A percentile compares a stretch with the other conserved stretches of the same genome.
Conservation (phyloP, 2,888 invertebrate species). For the Tiphia femorata region DNA sequence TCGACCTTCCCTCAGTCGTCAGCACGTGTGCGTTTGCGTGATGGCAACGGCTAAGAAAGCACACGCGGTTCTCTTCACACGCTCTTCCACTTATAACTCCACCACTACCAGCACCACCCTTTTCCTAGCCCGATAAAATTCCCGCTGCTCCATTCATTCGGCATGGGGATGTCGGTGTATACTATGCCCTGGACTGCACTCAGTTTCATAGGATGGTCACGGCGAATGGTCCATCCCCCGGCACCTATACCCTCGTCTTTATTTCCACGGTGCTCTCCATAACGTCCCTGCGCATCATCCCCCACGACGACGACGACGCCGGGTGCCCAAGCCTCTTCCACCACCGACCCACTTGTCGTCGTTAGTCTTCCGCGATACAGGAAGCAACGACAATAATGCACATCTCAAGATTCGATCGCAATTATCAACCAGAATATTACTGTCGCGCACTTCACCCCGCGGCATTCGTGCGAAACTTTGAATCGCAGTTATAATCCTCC, state of each 20-base stretch:
- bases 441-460: slow-evolving; percentile 11
- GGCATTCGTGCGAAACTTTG: slow-evolving; percentile 1
- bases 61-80: slow-evolving; percentile 49
- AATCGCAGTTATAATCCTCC: neutral
- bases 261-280: slow-evolving; percentile 55
- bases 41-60: slow-evolving; percentile 12
- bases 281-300: slow-evolving; percentile 32
- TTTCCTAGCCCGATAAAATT: slow-evolving; percentile 52
- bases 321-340: neutral
- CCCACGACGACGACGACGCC: slow-evolving; percentile 19
- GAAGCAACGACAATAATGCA: slow-evolving; percentile 25
- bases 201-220: slow-evolving; percentile 62
- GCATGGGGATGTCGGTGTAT: slow-evolving; percentile 44
- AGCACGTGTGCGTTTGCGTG: neutral
- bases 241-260: slow-evolving; percentile 65
- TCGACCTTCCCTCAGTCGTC: slow-evolving; percentile 1
- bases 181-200: slow-evolving; percentile 61
- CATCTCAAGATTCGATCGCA: slow-evolving; percentile 26
- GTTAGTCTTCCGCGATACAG: slow-evolving; percentile 5
- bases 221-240: slow-evolving; percentile 62
- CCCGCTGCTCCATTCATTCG: slow-evolving; percentile 13
- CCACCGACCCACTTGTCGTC: neutral
- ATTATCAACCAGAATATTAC: too few species aligned
- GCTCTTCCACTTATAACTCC: slow-evolving; percentile 55
- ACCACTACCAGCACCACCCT: slow-evolving; percentile 15